A percentile compares a stretch with the other conserved stretches of the same genome.
Conservation (phyloP, 2,797 vertebrate species). For the Euthynnus affinis region DNA sequence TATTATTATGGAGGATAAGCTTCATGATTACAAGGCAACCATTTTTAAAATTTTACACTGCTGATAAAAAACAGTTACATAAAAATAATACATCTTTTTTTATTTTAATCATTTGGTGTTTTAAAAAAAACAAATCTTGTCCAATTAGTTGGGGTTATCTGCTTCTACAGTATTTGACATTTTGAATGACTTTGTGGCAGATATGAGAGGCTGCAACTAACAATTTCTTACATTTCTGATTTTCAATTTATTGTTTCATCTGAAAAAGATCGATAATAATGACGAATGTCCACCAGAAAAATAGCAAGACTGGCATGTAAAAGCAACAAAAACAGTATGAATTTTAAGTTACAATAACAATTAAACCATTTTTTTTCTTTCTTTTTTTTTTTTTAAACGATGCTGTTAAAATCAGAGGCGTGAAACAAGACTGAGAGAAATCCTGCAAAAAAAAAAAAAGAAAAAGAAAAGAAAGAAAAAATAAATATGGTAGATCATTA, state of each 20-base stretch:
- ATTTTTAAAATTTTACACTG: too few relatives aligned
- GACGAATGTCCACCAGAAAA: neutral
- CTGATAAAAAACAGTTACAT: too few relatives aligned
- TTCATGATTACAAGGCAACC: neutral
- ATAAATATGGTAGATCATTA: neutral
- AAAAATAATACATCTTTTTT: too few relatives aligned
- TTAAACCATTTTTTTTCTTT: too few relatives aligned
- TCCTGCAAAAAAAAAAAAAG: neutral
- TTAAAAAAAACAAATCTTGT: neutral
- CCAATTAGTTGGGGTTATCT: neutral
- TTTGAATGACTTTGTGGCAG: neutral
- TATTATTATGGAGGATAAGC: neutral
- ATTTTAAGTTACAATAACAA: too few relatives aligned
- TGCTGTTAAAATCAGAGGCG: slow-evolving; percentile 5
- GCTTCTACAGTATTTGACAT: neutral
- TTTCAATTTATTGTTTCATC: too few relatives aligned
- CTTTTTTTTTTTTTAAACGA: neutral
- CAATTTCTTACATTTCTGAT: neutral
- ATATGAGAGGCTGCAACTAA: neutral
- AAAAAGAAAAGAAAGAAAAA: too few relatives aligned
- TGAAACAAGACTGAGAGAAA: slow-evolving; percentile 1
- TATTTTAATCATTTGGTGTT: too few relatives aligned
- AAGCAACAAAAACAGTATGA: too few relatives aligned
- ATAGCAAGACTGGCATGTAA: neutral
- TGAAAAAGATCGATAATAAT: neutral